phyloP scores from a whole-genome alignment of 2,888 invertebrate species.

The Napeogenes sylphis region DNA sequence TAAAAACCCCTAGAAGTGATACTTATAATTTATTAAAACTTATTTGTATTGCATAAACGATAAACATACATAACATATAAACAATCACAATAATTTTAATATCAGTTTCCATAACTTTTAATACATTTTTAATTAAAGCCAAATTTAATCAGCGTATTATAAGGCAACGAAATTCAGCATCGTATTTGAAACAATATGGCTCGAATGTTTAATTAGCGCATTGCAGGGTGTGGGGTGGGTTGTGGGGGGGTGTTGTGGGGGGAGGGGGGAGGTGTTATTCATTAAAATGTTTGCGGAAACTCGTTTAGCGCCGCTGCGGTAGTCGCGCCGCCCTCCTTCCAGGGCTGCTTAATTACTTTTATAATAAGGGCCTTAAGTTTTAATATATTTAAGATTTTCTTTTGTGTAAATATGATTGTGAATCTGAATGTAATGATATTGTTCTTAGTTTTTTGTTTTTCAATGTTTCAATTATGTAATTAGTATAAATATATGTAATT shows the following conservation, averaged over 20 bases:
- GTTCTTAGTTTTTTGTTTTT: too few species aligned
- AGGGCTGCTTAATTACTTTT: conserved; percentile 30
- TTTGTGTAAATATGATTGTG: conserved; percentile 1
- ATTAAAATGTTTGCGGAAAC: conserved; percentile 78
- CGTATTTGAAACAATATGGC: conserved; percentile 72
- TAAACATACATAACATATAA: too few species aligned
- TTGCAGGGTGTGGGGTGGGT: conserved; percentile 53
- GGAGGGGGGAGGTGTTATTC: conserved; percentile 68
- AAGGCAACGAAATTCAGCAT: conserved; percentile 57
- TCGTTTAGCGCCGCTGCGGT: conserved; percentile 73
- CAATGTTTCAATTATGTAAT: too few species aligned
- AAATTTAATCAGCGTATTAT: conserved; percentile 44
- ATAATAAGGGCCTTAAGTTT: conserved; percentile 13
- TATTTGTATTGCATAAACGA: too few species aligned
- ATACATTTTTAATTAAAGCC: conserved; percentile 33
- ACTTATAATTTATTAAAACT: too few species aligned
- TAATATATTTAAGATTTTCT: conserved; percentile 6
- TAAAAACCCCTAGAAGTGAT: too few species aligned
- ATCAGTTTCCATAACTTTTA: conserved; percentile 33
- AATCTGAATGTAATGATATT: background rate
- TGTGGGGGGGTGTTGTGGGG: conserved; percentile 30
- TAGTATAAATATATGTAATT: too few species aligned
- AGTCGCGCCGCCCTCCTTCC: conserved; percentile 51
- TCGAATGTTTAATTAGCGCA: conserved; percentile 77
- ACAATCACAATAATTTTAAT: conserved; percentile 24